Conservation (phyloP, 2,888 invertebrate genomes). For the Lycocerus yunnanus region DNA sequence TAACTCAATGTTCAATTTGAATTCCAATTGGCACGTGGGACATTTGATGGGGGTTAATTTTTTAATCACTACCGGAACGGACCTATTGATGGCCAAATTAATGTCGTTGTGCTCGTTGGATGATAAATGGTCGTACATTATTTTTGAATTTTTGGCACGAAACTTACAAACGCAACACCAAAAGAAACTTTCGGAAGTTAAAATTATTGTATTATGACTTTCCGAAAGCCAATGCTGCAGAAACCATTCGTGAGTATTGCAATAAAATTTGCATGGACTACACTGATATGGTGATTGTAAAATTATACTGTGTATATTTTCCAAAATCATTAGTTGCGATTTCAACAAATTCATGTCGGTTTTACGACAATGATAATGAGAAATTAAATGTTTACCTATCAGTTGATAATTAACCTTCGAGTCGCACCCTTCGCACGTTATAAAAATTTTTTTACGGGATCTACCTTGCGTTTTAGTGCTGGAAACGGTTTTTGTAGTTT, state of each 20-base stretch:
- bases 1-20: constrained; percentile 77
- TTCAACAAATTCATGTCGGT: constrained; percentile 64
- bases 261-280: constrained; percentile 81
- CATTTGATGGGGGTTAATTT: constrained; percentile 69
- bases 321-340: constrained; percentile 68
- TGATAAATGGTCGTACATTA: constrained; percentile 72
- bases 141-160: constrained; percentile 64
- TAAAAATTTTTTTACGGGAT: constrained; percentile 62
- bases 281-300: constrained; percentile 87
- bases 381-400: constrained; percentile 85
- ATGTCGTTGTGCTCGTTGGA: constrained; percentile 73
- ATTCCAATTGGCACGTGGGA: constrained; percentile 67
- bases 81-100: constrained; percentile 75
- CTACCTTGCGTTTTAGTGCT: constrained; percentile 47
- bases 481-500: constrained; percentile 32
- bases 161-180: constrained; percentile 78
- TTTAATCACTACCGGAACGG: constrained; percentile 78
- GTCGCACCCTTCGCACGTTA: constrained; percentile 74
- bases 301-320: constrained; percentile 78
- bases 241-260: constrained; percentile 74
- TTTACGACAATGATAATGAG: constrained; percentile 82
- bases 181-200: constrained; percentile 62
- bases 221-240: constrained; percentile 75
- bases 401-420: constrained; percentile 69
- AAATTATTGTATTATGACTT: constrained; percentile 61